These are phyloP conservation scores for Parotocinclus haroldoi DNA, from an alignment of 2,797 vertebrate genomes.

Conservation along the genomic window DNA sequence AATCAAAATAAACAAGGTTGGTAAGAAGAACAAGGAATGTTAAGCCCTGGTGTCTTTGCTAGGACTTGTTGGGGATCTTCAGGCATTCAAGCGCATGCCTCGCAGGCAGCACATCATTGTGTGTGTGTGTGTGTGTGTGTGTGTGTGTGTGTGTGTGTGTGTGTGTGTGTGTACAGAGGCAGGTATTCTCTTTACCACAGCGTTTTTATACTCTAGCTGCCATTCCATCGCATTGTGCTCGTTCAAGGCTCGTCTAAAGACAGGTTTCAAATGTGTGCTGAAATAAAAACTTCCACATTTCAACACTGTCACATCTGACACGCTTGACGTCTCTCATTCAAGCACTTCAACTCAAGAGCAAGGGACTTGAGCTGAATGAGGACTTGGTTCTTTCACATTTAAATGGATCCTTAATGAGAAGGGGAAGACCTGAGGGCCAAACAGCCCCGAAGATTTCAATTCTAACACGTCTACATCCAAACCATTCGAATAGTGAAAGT, in stretches of 20 bases:
- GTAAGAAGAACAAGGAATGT: constrained; percentile 25
- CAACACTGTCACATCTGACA: not conserved
- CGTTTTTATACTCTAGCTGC: constrained; percentile 5
- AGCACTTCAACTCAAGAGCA: too few relatives aligned
- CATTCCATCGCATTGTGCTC: constrained; percentile 12
- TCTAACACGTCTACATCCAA: not conserved
- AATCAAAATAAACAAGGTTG: constrained; percentile 36
- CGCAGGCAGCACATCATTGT: constrained; percentile 16
- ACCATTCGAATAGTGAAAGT: too few relatives aligned
- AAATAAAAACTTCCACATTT: not conserved
- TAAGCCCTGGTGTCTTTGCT: constrained; percentile 24
- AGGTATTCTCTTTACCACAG: not conserved
- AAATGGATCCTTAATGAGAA: not conserved
- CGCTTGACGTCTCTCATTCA: too few relatives aligned
- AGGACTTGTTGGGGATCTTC: constrained; percentile 31
- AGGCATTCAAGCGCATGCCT: constrained; percentile 29
- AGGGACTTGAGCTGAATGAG: too few relatives aligned
- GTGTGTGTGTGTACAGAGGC: not conserved
- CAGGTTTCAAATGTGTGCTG: not conserved
- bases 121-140: not conserved
- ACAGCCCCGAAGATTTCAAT: not conserved
- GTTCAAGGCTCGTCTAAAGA: constrained; percentile 1
- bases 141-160: too few relatives aligned
- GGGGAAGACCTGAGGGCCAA: not conserved
- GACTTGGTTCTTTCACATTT: too few relatives aligned